Base-by-base conservation (phyloP, 2,797 vertebrate genomes). In the Micrastur ruficollis region DNA sequence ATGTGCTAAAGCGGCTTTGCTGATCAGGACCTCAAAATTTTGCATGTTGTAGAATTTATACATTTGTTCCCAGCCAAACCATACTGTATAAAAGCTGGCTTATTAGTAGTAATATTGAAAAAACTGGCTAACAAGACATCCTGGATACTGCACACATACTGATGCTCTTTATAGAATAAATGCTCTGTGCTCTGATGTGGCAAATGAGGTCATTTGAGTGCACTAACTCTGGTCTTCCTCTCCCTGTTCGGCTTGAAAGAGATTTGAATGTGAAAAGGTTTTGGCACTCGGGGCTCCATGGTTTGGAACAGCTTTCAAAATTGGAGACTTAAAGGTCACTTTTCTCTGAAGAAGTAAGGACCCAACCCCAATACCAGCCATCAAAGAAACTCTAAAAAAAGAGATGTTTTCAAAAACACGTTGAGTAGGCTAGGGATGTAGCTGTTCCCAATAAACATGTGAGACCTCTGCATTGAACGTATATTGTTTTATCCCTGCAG, bases 181-280 rank as follows among this genome's bases (percentile, higher is more conserved):
- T 59, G 81, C 89, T 93, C 91, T 95, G 91, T 91, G 90, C 89
- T 97, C 89, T 96, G 94, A 97, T 97, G 96, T 97, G 97, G 97
- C 93, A 95, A 96, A 95, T 94, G 96, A 95, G 97, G 97, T 97
- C 94, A 94, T 93, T 13, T 92, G 84, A 97, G 97, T 96, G 94
- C 96, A 97, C 72, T 86, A 70, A 86, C 91, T 91, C 59, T 79
- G 65, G 42, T 94, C 81, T 95, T 91, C 92, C 89, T 92, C 82
- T 78, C 65, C 79, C 91, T 86, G 86, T 91, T 97, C 97, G 96
- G 90, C 89, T 93, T 91, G 92, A 97, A 94, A 96, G 90, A 83
- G 58, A 96, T 96, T 97, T 93, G 95, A 96, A 96, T 93, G 94
- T 95, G 90, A 95, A 97, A 97, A 93, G 81, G 65, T 91, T 96